Conservation (phyloP, 2,888 invertebrate species). For the Drosophila kanekoi region DNA sequence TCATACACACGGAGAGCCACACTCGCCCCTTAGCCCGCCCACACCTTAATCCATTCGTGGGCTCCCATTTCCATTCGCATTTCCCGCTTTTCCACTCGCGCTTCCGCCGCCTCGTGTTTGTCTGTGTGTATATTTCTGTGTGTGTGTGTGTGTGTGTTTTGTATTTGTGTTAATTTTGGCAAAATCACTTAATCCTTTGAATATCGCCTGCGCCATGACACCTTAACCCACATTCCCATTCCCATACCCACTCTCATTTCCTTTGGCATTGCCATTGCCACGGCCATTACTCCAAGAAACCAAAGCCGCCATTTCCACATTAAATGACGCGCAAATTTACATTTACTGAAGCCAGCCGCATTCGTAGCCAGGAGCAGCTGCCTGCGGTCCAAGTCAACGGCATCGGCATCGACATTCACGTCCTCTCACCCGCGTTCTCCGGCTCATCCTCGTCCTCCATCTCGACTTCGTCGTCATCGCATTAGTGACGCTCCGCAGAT, state of each 20-base stretch:
- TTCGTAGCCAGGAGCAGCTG: conserved; percentile 1
- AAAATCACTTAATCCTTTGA: conserved; percentile 80
- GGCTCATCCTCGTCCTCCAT: conserved; percentile 3
- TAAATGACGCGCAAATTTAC: conserved; percentile 79
- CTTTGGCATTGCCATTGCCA: background rate
- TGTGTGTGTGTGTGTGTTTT: too few species aligned
- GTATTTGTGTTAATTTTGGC: conserved; percentile 61
- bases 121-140: conserved; percentile 13
- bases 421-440: background rate
- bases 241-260: background rate
- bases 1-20: background rate
- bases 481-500: conserved; percentile 74
- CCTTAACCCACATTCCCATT: conserved; percentile 58
- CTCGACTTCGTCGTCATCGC: conserved; percentile 44
- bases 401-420: conserved; percentile 20
- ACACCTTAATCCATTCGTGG: conserved; percentile 19
- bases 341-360: conserved; percentile 44
- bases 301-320: conserved; percentile 53
- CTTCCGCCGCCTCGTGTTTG: background rate
- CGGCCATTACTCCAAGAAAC: conserved; percentile 17
- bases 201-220: conserved; percentile 56
- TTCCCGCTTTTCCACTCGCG: background rate
- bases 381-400: conserved; percentile 34
- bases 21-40: background rate
- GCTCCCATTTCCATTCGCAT: conserved; percentile 10